A percentile compares a stretch with the other conserved stretches of the same genome.
These are phyloP conservation scores for Pseudorhombus dupliciocellatus DNA, from an alignment of 2,113 vertebrate species.

Conservation along the genomic window DNA sequence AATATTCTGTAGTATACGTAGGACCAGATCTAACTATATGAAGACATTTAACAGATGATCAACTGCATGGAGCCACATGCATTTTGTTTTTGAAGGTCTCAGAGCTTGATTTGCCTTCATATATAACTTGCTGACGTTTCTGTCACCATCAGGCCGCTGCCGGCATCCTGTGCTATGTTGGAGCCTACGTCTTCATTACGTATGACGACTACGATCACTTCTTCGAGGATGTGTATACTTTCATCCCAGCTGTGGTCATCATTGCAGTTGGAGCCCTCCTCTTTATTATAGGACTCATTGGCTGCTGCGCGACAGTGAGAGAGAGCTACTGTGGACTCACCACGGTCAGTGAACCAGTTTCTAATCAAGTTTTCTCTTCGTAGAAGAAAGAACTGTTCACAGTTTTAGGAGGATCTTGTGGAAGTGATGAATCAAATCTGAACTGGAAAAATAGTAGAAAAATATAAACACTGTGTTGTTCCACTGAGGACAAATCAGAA, in stretches of 20 bases:
- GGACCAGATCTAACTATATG: not conserved
- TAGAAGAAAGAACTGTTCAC: not conserved
- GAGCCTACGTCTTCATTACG: slow-evolving; percentile 97
- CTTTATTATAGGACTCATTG: slow-evolving; percentile 93
- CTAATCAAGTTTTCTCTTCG: not conserved
- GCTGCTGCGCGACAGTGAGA: slow-evolving; percentile 93
- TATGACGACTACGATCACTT: slow-evolving; percentile 97
- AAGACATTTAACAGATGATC: not conserved
- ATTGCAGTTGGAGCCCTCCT: slow-evolving; percentile 93
- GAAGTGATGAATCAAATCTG: not conserved
- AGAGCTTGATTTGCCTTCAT: not conserved
- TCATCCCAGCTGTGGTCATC: slow-evolving; percentile 92
- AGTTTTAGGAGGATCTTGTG: not conserved
- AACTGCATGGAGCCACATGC: not conserved
- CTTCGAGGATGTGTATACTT: slow-evolving; percentile 94
- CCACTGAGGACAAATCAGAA: not conserved
- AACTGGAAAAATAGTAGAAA: too few species aligned
- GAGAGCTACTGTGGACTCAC: slow-evolving; percentile 93
- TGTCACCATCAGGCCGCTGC: slow-evolving; percentile 86
- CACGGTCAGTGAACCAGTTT: slow-evolving; percentile 81
- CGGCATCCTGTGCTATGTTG: slow-evolving; percentile 94
- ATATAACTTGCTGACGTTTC: not conserved
- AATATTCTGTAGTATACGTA: not conserved
- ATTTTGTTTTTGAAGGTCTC: not conserved
- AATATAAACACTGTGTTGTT: not conserved